Percentiles rank a stretch among this genome's conserved stretches.
These are phyloP conservation scores for Mactra quadrangularis DNA, from an alignment of 1,140 invertebrate species.

Conservation along the genomic window DNA sequence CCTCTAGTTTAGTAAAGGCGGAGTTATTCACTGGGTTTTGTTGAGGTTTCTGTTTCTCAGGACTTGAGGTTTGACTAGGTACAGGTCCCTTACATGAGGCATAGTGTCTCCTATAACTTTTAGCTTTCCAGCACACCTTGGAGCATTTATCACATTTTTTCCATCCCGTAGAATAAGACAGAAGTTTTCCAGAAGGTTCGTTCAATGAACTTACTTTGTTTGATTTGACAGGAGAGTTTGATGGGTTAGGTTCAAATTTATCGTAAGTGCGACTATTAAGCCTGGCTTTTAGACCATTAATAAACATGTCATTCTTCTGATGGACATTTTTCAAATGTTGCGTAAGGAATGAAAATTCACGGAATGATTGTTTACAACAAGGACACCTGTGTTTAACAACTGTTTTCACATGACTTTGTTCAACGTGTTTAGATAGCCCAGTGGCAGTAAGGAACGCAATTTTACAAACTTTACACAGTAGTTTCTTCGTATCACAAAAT, in stretches of 20 bases:
- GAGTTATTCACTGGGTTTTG: neutral
- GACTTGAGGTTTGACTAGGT: neutral
- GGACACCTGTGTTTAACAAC: constrained; percentile 75
- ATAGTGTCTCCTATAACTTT: constrained; percentile 43
- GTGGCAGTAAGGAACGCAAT: constrained; percentile 63
- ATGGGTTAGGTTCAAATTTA: no score
- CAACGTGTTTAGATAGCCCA: neutral
- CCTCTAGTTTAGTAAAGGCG: constrained; percentile 20
- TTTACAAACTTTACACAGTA: constrained; percentile 68
- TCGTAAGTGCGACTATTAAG: no score
- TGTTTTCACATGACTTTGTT: neutral
- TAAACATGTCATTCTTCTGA: constrained; percentile 78
- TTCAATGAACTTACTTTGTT: no score
- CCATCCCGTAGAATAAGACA: constrained; percentile 20
- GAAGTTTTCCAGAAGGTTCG: constrained; percentile 8
- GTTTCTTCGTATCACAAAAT: constrained; percentile 19
- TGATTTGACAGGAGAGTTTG: no score
- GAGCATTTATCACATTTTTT: constrained; percentile 67
- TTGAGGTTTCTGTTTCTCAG: neutral
- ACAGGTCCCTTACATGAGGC: constrained; percentile 4
- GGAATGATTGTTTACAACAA: constrained; percentile 80
- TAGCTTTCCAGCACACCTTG: constrained; percentile 67
- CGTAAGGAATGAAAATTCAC: constrained; percentile 79
- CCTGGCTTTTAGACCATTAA: no score
- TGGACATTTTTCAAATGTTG: constrained; percentile 80